These are phyloP conservation scores for Ancistrus triradiatus DNA, from an alignment of 2,113 vertebrate genomes.

Conservation along the genomic window DNA sequence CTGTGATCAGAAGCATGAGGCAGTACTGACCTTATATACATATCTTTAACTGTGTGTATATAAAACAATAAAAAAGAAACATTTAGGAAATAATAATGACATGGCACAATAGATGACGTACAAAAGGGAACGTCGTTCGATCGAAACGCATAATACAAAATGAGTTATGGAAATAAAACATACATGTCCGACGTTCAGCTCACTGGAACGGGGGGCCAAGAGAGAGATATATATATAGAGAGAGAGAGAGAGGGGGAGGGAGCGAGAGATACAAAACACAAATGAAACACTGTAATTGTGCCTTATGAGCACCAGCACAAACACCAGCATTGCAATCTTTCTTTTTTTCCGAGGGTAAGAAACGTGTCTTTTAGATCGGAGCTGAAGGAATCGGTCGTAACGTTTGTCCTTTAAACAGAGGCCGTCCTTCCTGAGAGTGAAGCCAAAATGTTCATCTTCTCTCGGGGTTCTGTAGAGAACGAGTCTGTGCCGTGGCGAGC, in stretches of 20 bases:
- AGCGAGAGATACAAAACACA: constrained; percentile 77
- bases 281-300: constrained; percentile 80
- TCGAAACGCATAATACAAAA: constrained; percentile 68
- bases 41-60: constrained; percentile 68
- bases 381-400: constrained; percentile 62
- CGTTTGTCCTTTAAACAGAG: constrained; percentile 62
- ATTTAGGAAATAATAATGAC: constrained; percentile 62
- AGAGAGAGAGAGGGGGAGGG: constrained; percentile 71
- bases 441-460: constrained; percentile 50
- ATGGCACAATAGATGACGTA: constrained; percentile 70
- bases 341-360: constrained; percentile 54
- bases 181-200: constrained; percentile 65
- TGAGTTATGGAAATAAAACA: constrained; percentile 70
- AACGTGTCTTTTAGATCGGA: constrained; percentile 41
- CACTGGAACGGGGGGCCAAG: constrained; percentile 73
- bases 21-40: constrained; percentile 71
- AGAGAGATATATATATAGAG: constrained; percentile 75
- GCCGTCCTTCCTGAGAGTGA: constrained; percentile 72
- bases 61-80: constrained; percentile 67
- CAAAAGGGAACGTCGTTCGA: constrained; percentile 61
- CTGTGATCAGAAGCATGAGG: constrained; percentile 58
- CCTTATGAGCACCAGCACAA: constrained; percentile 73
- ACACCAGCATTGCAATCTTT: constrained; percentile 48
- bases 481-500: constrained; percentile 35
- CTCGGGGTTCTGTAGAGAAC: constrained; percentile 39